Conservation (phyloP, 2,888 invertebrate species). For the Anoncus sp. region DNA sequence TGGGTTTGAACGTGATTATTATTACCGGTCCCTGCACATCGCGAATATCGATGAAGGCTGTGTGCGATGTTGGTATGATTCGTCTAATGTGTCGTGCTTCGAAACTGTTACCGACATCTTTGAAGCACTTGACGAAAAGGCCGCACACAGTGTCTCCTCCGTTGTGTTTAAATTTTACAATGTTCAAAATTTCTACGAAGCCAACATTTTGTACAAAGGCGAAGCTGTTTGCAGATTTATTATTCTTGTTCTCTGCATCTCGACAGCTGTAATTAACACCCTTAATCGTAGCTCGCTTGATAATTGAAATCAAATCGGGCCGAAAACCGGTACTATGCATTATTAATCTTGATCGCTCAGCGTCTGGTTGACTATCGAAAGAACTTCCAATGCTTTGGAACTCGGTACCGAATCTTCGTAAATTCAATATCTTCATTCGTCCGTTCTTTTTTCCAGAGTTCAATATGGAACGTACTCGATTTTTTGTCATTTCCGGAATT, state of each 20-base stretch:
- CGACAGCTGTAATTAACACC: slow-evolving; percentile 2
- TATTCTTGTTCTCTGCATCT: not conserved
- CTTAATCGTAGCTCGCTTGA: not conserved
- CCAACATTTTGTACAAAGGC: slow-evolving; percentile 12
- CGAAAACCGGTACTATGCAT: slow-evolving; percentile 4
- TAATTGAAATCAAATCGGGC: not conserved
- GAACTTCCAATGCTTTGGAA: slow-evolving; percentile 10
- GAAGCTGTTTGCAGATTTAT: not conserved
- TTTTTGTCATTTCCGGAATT: slow-evolving; percentile 2
- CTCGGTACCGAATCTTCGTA: slow-evolving; percentile 5
- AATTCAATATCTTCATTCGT: slow-evolving; percentile 18
- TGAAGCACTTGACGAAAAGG: slow-evolving; percentile 7
- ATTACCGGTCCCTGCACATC: not conserved
- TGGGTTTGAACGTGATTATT: too few species aligned
- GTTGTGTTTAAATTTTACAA: slow-evolving; percentile 6
- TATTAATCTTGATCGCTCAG: too few species aligned
- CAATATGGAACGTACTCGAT: slow-evolving; percentile 13
- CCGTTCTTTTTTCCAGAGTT: slow-evolving; percentile 26
- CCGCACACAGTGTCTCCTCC: slow-evolving; percentile 15
- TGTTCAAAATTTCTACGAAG: slow-evolving; percentile 1
- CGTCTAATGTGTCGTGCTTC: slow-evolving; percentile 14
- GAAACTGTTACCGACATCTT: not conserved
- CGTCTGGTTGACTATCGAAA: slow-evolving; percentile 1
- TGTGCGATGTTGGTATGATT: slow-evolving; percentile 1
- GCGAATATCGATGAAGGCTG: not conserved